Evolutionary conservation across 1,140 invertebrate genomes (phyloP).

Genomic region (Apocrypta bakeri): DNA sequence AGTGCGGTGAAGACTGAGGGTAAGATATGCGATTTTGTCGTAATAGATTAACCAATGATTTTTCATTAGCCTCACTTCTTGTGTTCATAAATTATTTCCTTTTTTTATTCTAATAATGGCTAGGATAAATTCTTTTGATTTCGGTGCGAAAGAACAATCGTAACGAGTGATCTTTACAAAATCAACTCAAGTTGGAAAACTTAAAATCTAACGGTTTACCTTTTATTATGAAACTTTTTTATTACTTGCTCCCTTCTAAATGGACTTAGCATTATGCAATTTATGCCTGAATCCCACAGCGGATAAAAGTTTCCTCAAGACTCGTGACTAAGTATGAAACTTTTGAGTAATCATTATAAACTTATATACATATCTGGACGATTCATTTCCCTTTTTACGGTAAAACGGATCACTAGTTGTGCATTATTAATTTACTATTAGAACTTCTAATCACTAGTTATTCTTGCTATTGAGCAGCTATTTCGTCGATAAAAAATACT

Average conservation of each 20-base stretch:
- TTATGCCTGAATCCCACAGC: slow-evolving; percentile 1
- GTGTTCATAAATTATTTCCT: background rate
- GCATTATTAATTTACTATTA: no score
- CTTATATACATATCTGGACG: background rate
- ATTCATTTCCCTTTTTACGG: background rate
- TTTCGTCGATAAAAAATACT: background rate
- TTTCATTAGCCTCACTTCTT: no score
- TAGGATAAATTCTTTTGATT: no score
- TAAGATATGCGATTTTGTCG: no score
- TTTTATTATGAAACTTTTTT: slow-evolving; percentile 11
- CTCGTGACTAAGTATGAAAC: slow-evolving; percentile 6
- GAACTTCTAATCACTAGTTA: no score
- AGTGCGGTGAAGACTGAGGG: background rate
- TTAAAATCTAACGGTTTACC: background rate
- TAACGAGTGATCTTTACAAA: background rate
- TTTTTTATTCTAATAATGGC: no score
- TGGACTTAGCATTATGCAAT: slow-evolving; percentile 19
- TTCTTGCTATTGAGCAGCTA: no score
- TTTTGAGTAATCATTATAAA: slow-evolving; percentile 10
- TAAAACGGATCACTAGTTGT: background rate
- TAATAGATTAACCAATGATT: no score
- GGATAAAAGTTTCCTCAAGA: slow-evolving; percentile 6
- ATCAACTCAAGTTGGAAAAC: background rate
- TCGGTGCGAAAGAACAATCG: no score
- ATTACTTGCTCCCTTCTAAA: background rate